Conservation (phyloP, 2,888 invertebrate genomes). For the Drosophila hamatofila region DNA sequence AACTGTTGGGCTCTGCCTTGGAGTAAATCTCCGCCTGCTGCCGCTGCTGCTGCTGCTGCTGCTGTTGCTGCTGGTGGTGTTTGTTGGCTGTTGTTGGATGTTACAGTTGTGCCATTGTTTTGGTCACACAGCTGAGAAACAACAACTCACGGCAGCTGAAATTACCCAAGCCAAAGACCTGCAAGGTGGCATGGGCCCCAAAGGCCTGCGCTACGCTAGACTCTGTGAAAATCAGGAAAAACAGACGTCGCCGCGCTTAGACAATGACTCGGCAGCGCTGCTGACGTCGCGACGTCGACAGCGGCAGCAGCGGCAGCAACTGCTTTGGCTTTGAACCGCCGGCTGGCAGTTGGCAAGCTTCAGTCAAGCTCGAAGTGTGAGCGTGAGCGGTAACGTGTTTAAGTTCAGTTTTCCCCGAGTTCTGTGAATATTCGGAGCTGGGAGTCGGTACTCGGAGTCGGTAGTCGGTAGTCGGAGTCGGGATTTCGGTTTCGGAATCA, state of each 20-base stretch:
- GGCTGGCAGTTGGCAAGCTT: constrained; percentile 60
- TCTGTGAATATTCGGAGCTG: constrained; percentile 13
- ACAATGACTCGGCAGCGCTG: constrained; percentile 68
- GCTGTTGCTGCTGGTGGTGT: constrained; percentile 23
- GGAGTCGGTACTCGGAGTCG: constrained; percentile 13
- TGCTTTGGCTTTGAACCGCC: constrained; percentile 63
- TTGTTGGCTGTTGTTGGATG: constrained; percentile 31
- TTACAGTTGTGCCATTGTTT: constrained; percentile 74
- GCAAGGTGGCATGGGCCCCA: constrained; percentile 75
- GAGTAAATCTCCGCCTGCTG: constrained; percentile 61
- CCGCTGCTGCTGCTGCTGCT: constrained; percentile 17
- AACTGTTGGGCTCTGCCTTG: constrained; percentile 46
- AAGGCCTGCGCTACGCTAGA: constrained; percentile 52
- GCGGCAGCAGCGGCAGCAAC: constrained; percentile 24
- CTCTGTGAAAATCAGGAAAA: constrained; percentile 79
- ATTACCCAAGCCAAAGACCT: constrained; percentile 81
- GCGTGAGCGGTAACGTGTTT: constrained; percentile 54
- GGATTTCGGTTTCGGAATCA: constrained; percentile 27
- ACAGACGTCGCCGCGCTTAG: constrained; percentile 55
- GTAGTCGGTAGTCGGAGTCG: constrained; percentile 20
- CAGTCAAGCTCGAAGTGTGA: constrained; percentile 67
- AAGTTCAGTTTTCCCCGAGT: background rate
- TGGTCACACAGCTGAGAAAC: constrained; percentile 79
- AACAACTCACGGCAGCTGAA: constrained; percentile 69
- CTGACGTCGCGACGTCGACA: constrained; percentile 13